phyloP scores from a whole-genome alignment of 2,113 vertebrate genomes.

The Donacobius atricapilla region DNA sequence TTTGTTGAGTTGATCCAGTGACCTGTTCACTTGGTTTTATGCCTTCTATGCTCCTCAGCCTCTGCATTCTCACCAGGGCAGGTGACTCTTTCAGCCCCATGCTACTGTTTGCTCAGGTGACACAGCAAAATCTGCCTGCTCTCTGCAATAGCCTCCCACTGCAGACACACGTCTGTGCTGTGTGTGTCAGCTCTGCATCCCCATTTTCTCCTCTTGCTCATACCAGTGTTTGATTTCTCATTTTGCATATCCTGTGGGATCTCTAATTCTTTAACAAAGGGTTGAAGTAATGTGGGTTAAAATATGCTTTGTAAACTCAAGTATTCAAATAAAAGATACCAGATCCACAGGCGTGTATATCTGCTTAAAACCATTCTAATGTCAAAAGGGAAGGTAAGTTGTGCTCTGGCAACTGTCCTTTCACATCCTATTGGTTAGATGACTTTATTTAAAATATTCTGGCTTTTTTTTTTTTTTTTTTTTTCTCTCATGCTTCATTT shows the following conservation, averaged over 20 bases:
- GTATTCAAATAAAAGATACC: neutral
- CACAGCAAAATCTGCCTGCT: neutral
- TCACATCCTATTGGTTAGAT: neutral
- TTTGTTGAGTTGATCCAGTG: neutral
- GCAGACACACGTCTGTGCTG: fast-evolving
- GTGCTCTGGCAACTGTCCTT: neutral
- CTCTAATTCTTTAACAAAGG: neutral
- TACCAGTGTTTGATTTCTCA: fast-evolving
- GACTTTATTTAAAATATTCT: neutral
- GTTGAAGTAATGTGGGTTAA: neutral
- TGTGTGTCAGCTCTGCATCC: neutral
- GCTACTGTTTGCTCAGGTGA: neutral
- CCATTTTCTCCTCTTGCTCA: neutral
- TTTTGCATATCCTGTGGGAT: neutral
- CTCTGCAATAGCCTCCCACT: neutral
- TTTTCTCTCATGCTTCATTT: neutral
- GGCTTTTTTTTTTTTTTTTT: neutral
- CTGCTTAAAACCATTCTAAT: neutral
- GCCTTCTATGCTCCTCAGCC: neutral
- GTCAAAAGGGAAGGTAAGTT: neutral
- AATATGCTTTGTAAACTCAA: neutral
- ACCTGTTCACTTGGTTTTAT: neutral
- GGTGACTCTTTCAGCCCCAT: neutral
- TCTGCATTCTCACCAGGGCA: fast-evolving
- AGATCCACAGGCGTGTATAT: neutral